Conservation (phyloP, 2,888 invertebrate species). For the Drosophila falleni region DNA sequence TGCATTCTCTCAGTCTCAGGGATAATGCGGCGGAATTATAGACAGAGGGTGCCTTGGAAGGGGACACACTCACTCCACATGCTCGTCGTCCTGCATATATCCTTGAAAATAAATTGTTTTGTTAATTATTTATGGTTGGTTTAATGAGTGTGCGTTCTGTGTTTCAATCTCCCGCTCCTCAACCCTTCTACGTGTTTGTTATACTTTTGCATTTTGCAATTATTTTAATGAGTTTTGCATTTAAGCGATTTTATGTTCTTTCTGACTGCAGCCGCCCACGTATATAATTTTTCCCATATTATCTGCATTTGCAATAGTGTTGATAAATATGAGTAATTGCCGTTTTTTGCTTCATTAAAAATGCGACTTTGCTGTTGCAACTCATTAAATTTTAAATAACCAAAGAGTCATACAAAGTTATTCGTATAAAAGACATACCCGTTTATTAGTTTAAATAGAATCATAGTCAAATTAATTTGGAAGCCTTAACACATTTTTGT, state of each 20-base stretch:
- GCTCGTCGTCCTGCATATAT: constrained; percentile 57
- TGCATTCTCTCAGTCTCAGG: constrained; percentile 49
- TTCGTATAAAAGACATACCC: background rate
- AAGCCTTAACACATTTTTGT: background rate
- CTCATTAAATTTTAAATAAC: constrained; percentile 60
- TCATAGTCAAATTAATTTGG: background rate
- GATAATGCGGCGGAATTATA: constrained; percentile 75
- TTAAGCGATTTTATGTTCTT: constrained; percentile 70
- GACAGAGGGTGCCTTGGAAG: constrained; percentile 40
- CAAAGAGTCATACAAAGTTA: constrained; percentile 6
- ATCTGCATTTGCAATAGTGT: constrained; percentile 61
- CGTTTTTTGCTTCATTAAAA: constrained; percentile 79
- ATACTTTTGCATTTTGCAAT: constrained; percentile 80
- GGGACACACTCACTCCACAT: background rate
- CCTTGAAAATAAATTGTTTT: constrained; percentile 85
- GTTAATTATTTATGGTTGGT: constrained; percentile 85
- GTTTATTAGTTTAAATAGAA: background rate
- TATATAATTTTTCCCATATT: constrained; percentile 26
- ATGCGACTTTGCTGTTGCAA: constrained; percentile 45
- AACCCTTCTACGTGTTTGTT: constrained; percentile 63
- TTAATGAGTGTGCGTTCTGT: constrained; percentile 79
- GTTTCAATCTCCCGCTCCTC: constrained; percentile 10
- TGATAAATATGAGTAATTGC: constrained; percentile 69
- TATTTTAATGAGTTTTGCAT: constrained; percentile 80
- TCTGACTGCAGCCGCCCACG: constrained; percentile 18